Conservation (phyloP, 2,797 vertebrate species). For the Brachyrhaphis roseni region DNA sequence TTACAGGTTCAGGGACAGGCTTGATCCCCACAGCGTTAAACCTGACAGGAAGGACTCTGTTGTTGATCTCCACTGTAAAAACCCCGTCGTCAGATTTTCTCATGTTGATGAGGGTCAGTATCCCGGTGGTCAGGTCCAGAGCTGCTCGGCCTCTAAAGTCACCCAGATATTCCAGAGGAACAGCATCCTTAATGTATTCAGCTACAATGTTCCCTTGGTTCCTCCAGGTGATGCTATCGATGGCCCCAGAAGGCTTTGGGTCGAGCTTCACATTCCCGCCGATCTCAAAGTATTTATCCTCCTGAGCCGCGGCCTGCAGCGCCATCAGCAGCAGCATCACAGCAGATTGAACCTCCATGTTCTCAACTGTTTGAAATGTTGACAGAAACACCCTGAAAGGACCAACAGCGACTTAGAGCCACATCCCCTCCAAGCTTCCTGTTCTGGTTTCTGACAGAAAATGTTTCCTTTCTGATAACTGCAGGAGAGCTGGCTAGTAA, state of each 20-base stretch:
- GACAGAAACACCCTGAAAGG: too few relatives aligned
- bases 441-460: too few relatives aligned
- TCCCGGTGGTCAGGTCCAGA: accelerated
- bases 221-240: conserved; percentile 6
- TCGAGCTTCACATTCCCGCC: accelerated
- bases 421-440: too few relatives aligned
- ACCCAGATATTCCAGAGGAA: accelerated
- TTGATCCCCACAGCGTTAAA: accelerated
- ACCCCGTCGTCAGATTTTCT: accelerated
- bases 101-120: accelerated
- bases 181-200: accelerated
- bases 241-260: accelerated
- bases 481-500: too few relatives aligned
- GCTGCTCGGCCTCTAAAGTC: accelerated
- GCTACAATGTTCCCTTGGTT: accelerated
- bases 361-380: too few relatives aligned
- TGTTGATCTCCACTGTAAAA: conserved; percentile 20
- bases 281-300: accelerated
- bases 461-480: too few relatives aligned
- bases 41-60: accelerated
- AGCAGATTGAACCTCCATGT: too few relatives aligned
- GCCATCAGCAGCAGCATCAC: not conserved
- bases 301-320: not conserved
- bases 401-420: too few relatives aligned
- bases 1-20: accelerated